Conservation (phyloP, 53 echinoderm and acorn worm species). For the Paracentrotus lividus region DNA sequence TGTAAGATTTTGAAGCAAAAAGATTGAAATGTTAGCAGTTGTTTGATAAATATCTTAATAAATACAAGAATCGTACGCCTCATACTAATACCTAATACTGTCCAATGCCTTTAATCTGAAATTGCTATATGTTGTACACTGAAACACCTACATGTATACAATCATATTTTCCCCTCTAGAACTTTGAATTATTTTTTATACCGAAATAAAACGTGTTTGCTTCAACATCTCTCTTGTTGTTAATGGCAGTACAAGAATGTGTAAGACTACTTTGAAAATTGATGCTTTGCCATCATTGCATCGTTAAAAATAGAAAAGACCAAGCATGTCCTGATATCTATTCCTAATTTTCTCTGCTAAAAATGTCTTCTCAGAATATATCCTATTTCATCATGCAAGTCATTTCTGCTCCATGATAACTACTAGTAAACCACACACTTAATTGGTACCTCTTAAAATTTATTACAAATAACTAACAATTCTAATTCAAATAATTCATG, state of each 20-base stretch:
- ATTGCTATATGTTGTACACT: too few species aligned
- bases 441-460: background rate
- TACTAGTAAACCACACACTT: slow-evolving; percentile 50
- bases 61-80: too few species aligned
- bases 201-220: background rate
- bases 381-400: background rate
- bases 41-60: too few species aligned
- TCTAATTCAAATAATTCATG: background rate
- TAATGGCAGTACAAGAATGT: background rate
- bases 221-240: background rate
- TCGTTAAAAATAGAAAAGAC: background rate
- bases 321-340: background rate
- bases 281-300: background rate
- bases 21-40: too few species aligned
- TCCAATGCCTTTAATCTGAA: too few species aligned
- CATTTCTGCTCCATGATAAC: background rate
- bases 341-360: background rate
- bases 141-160: background rate
- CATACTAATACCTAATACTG: too few species aligned
- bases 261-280: background rate
- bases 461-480: background rate
- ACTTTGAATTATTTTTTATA: background rate
- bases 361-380: background rate
- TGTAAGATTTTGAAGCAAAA: too few species aligned
- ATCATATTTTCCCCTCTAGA: background rate